These are phyloP conservation scores for Porites australiensis DNA, from an alignment of 64 coral and sea anemone species.

Conservation along the genomic window DNA sequence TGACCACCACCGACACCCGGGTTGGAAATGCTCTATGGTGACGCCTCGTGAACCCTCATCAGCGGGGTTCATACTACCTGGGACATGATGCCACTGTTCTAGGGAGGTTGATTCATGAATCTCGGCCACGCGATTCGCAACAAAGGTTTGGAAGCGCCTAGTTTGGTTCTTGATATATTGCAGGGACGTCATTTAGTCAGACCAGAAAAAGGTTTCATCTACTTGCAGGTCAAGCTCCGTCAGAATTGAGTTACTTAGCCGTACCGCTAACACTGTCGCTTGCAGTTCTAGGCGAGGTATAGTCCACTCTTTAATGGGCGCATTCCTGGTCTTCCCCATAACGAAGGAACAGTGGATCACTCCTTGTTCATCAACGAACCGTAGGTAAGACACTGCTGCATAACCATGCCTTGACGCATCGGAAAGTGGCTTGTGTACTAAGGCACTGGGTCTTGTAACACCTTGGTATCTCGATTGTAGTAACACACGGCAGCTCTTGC, in stretches of 20 bases:
- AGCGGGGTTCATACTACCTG: not conserved
- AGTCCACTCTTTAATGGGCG: slow-evolving; percentile 45
- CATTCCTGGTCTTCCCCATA: slow-evolving; percentile 23
- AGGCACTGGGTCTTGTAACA: slow-evolving; percentile 11
- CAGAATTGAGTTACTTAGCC: not conserved
- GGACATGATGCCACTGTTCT: slow-evolving; percentile 56
- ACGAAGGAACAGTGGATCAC: slow-evolving; percentile 47
- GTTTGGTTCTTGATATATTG: slow-evolving; percentile 52
- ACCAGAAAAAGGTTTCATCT: slow-evolving; percentile 11
- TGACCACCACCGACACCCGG: too few relatives aligned
- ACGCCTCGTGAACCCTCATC: slow-evolving; percentile 42
- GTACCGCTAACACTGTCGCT: slow-evolving; percentile 28
- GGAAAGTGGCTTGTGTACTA: not conserved
- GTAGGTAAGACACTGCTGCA: slow-evolving; percentile 26
- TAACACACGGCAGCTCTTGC: slow-evolving; percentile 20
- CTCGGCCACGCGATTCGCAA: slow-evolving; percentile 12
- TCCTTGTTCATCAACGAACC: slow-evolving; percentile 19
- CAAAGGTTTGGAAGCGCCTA: slow-evolving; percentile 42
- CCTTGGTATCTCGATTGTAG: slow-evolving; percentile 15
- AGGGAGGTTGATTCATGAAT: slow-evolving; percentile 24
- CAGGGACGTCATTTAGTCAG: slow-evolving; percentile 35
- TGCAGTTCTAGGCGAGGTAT: slow-evolving; percentile 67
- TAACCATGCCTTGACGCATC: slow-evolving; percentile 55
- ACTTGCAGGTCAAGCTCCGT: slow-evolving; percentile 33
- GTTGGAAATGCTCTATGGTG: not conserved